A percentile compares a stretch with the other conserved stretches of the same genome.
Evolutionary conservation across 1,140 invertebrate species (phyloP).

Genomic region (Chrysopa pallens): DNA sequence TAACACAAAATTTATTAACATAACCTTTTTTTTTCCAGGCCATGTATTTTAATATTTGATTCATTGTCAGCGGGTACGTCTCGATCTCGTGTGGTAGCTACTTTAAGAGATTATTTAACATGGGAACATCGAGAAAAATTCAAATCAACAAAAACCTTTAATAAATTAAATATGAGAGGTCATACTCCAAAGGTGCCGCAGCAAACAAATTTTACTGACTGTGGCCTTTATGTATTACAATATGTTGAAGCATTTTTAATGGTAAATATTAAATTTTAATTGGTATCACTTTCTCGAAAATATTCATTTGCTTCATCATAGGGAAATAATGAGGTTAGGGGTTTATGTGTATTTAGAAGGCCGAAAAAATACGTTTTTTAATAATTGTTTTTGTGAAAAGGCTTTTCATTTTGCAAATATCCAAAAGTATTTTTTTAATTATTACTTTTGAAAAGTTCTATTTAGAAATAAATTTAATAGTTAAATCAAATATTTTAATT

Average conservation of each 20-base stretch:
- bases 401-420: no score
- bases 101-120: constrained; percentile 72
- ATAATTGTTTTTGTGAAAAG: no score
- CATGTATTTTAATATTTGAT: constrained; percentile 90
- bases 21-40: constrained; percentile 30
- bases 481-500: no score
- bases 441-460: neutral
- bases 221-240: constrained; percentile 87
- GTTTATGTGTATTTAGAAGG: no score
- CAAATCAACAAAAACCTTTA: constrained; percentile 40
- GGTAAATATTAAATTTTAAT: constrained; percentile 23
- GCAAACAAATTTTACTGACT: constrained; percentile 93
- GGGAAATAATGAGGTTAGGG: no score
- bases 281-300: no score
- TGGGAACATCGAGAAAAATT: constrained; percentile 77
- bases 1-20: neutral
- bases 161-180: constrained; percentile 66
- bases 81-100: constrained; percentile 64
- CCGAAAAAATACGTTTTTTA: no score
- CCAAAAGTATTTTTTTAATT: no score
- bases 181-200: constrained; percentile 79
- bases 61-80: constrained; percentile 71
- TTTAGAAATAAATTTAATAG: no score
- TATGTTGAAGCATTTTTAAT: constrained; percentile 92
- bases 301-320: no score